Conservation (phyloP, 2,797 vertebrate species). For the Enteromius argenteus region DNA sequence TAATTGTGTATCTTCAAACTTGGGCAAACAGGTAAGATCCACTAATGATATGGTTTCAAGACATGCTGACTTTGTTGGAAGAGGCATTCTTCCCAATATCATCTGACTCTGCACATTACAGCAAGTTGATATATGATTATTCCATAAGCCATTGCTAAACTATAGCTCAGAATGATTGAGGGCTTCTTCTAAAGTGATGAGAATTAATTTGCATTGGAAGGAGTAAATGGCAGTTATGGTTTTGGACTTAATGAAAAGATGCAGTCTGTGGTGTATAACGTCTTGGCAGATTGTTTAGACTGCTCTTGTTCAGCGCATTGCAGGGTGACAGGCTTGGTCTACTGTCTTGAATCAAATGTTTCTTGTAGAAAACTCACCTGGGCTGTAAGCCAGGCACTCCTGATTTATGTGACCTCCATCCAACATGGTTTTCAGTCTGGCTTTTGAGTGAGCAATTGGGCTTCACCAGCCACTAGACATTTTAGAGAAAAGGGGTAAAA, state of each 20-base stretch:
- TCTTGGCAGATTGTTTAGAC: constrained; percentile 45
- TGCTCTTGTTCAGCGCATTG: constrained; percentile 43
- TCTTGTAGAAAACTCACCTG: constrained; percentile 59
- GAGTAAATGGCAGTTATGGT: constrained; percentile 28
- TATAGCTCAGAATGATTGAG: constrained; percentile 31
- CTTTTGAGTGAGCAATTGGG: constrained; percentile 7
- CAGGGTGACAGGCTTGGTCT: constrained; percentile 57
- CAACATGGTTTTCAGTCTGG: constrained; percentile 19
- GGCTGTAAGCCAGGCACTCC: constrained; percentile 54
- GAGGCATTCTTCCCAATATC: not conserved
- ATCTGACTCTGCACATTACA: constrained; percentile 23
- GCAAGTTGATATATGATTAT: constrained; percentile 36
- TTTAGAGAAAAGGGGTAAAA: not conserved
- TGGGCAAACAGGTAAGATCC: not conserved
- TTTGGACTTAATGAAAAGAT: constrained; percentile 30
- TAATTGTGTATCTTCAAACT: not conserved
- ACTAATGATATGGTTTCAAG: constrained; percentile 14
- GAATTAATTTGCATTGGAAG: constrained; percentile 37
- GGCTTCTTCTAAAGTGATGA: constrained; percentile 30
- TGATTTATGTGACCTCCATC: constrained; percentile 28
- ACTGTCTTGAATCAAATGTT: constrained; percentile 65
- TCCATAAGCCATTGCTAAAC: constrained; percentile 1
- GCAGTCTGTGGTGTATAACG: constrained; percentile 2
- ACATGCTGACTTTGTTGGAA: constrained; percentile 13
- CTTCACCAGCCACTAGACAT: constrained; percentile 1